phyloP scores from a whole-genome alignment of 2,113 vertebrate species.

The Calypte anna region DNA sequence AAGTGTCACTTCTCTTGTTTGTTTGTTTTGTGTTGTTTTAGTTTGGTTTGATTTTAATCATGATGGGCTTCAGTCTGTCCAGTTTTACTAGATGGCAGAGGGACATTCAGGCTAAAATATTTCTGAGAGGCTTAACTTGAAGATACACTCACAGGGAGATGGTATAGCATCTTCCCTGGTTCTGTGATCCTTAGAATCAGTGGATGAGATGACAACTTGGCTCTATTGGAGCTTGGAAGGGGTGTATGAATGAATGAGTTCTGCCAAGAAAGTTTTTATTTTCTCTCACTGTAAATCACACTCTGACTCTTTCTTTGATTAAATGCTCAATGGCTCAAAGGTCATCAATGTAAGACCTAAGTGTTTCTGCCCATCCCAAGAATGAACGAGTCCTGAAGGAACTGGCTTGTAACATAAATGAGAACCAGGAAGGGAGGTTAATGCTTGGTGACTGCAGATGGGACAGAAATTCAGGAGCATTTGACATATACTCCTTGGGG shows the following conservation, averaged over 20 bases:
- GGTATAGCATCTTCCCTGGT: not conserved
- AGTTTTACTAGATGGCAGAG: no score
- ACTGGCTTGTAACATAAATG: accelerated
- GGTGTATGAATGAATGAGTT: not conserved
- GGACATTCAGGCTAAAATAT: not conserved
- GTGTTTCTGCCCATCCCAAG: not conserved
- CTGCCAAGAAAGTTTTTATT: not conserved
- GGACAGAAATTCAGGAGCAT: not conserved
- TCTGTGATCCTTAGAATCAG: accelerated
- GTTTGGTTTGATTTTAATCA: not conserved
- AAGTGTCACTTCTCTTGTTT: not conserved
- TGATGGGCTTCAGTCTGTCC: not conserved
- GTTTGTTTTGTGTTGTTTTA: no score
- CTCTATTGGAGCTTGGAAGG: not conserved
- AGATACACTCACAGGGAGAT: not conserved
- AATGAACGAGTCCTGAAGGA: not conserved
- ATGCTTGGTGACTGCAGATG: not conserved
- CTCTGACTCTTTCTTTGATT: not conserved
- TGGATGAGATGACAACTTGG: not conserved
- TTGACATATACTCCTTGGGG: not conserved
- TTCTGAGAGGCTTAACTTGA: not conserved
- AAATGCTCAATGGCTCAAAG: not conserved
- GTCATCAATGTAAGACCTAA: not conserved
- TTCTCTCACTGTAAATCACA: not conserved
- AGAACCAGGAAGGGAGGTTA: not conserved